Percentiles rank a stretch among this genome's conserved stretches.
phyloP scores from a whole-genome alignment of 2,888 invertebrate species.

The Sarcophaga variegata region DNA sequence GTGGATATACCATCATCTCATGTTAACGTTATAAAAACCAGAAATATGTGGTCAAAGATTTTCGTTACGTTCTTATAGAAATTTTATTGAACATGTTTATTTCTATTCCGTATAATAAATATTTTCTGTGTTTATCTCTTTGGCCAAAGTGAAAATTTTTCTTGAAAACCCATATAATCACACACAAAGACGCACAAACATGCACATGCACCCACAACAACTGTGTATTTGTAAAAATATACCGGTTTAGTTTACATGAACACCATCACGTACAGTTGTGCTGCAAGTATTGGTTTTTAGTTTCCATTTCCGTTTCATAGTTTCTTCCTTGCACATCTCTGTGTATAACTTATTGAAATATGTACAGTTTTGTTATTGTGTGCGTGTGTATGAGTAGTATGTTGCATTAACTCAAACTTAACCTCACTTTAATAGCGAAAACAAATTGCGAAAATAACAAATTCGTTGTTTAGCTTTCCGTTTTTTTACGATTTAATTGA shows the following conservation, averaged over 20 bases:
- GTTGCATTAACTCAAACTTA: constrained; percentile 20
- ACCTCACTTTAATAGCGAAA: neutral
- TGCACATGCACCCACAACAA: neutral
- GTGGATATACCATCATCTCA: constrained; percentile 5
- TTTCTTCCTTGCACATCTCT: neutral
- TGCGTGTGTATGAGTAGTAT: neutral
- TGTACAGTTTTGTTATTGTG: neutral
- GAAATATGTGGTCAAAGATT: constrained; percentile 38
- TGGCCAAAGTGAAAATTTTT: constrained; percentile 12
- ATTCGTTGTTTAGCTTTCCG: constrained; percentile 16
- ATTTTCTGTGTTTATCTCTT: constrained; percentile 15
- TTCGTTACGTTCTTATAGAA: constrained; percentile 12
- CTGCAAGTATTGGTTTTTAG: neutral
- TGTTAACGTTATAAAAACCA: constrained; percentile 3
- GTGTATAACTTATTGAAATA: constrained; percentile 19
- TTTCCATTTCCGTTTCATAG: neutral
- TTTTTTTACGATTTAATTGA: constrained; percentile 48
- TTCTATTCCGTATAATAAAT: neutral
- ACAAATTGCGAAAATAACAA: constrained; percentile 23
- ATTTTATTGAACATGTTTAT: constrained; percentile 25
- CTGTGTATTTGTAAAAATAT: constrained; percentile 1
- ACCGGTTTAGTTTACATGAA: neutral
- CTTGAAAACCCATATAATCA: neutral
- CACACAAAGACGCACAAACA: neutral
- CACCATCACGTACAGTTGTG: neutral